These are phyloP conservation scores for Dermolepida albohirtum DNA, from an alignment of 2,888 invertebrate species.

Conservation along the genomic window DNA sequence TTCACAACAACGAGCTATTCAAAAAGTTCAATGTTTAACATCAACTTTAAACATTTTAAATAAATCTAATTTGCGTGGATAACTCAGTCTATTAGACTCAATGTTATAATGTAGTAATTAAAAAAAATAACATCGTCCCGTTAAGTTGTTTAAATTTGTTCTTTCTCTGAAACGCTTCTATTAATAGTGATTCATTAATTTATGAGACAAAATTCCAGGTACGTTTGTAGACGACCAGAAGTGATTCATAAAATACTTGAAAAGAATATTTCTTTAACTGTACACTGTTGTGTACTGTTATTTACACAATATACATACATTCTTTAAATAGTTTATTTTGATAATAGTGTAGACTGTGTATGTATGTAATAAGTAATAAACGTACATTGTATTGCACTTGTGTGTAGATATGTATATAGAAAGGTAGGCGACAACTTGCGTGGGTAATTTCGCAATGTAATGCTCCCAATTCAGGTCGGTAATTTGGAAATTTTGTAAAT, in stretches of 20 bases:
- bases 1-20: too few species aligned
- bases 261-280: conserved; percentile 3
- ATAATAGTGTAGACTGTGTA: not conserved
- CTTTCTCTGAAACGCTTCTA: conserved; percentile 6
- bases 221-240: conserved; percentile 1
- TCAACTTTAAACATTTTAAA: too few species aligned
- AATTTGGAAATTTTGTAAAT: too few species aligned
- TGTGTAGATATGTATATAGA: not conserved
- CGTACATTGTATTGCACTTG: not conserved
- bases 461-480: too few species aligned
- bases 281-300: conserved; percentile 1
- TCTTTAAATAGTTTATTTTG: not conserved
- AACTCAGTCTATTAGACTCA: too few species aligned
- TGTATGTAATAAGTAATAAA: too few species aligned
- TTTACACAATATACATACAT: conserved; percentile 10
- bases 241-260: not conserved
- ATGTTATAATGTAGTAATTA: not conserved
- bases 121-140: not conserved
- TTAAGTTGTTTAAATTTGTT: not conserved
- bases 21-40: too few species aligned
- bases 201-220: conserved; percentile 20
- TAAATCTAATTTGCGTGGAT: too few species aligned
- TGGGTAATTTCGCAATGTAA: too few species aligned
- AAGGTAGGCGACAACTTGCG: too few species aligned
- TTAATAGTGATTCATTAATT: conserved; percentile 26